Evolutionary conservation across 2,113 vertebrate species (phyloP).

Genomic region (Microcebus griseorufus): DNA sequence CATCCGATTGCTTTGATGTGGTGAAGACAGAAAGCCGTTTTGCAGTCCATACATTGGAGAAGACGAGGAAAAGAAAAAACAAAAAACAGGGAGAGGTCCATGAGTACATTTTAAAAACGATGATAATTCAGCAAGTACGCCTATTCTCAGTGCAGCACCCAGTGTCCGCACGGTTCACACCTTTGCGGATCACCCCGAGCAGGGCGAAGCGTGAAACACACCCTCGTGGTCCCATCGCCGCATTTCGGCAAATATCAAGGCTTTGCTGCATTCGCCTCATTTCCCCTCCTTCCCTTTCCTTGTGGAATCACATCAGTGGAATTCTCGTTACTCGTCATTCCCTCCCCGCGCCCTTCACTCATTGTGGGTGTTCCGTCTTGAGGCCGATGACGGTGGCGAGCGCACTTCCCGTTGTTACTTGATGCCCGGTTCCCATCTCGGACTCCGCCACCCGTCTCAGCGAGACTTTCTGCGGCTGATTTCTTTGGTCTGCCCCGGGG

Average conservation of each 20-base stretch:
- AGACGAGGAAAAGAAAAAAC: not conserved
- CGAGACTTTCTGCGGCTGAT: not conserved
- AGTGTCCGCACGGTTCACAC: not conserved
- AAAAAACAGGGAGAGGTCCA: not conserved
- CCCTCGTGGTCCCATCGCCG: not conserved
- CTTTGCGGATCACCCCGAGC: not conserved
- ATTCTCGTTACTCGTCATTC: not conserved
- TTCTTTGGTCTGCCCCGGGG: not conserved
- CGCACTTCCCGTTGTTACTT: rapidly evolving
- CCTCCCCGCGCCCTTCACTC: not conserved
- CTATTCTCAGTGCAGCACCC: not conserved
- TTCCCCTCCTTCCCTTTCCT: not conserved
- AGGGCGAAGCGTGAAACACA: not conserved
- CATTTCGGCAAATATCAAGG: not conserved
- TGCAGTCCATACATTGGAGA: constrained; percentile 47
- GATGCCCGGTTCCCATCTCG: rapidly evolving
- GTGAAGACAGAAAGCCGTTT: constrained; percentile 37
- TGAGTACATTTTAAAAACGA: not conserved
- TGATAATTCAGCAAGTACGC: not conserved
- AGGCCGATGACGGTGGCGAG: not conserved
- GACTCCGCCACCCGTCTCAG: not conserved
- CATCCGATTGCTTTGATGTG: constrained; percentile 43
- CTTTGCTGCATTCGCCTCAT: not conserved
- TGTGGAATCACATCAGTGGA: not conserved
- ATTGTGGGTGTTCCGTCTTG: too few species aligned